These are phyloP conservation scores for Hypsopygia costalis DNA, from an alignment of 2,888 invertebrate species.

Conservation along the genomic window DNA sequence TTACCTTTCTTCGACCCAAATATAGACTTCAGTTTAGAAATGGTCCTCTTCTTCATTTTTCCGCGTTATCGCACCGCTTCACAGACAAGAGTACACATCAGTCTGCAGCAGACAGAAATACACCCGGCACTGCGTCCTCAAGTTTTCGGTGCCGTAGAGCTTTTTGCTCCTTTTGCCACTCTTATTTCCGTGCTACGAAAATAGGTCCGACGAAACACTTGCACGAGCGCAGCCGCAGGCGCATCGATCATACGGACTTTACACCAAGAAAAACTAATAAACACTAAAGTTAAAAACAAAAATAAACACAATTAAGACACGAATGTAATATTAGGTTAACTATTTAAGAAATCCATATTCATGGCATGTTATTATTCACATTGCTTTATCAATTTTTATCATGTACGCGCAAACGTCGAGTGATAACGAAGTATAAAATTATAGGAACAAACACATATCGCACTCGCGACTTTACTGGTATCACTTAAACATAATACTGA, in stretches of 20 bases:
- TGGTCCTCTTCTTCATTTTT: slow-evolving; percentile 72
- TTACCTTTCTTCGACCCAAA: slow-evolving; percentile 72
- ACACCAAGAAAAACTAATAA: slow-evolving; percentile 21
- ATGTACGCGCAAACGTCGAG: slow-evolving; percentile 32
- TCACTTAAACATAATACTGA: slow-evolving; percentile 41
- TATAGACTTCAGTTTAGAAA: slow-evolving; percentile 69
- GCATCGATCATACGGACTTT: slow-evolving; percentile 62
- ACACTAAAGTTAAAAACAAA: not conserved
- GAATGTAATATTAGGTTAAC: slow-evolving; percentile 8
- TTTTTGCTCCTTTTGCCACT: slow-evolving; percentile 79
- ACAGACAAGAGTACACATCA: slow-evolving; percentile 55
- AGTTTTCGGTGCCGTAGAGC: slow-evolving; percentile 71
- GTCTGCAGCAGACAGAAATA: slow-evolving; percentile 71
- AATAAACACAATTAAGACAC: slow-evolving; percentile 8
- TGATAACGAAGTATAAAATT: slow-evolving; percentile 36
- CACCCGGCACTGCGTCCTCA: slow-evolving; percentile 69
- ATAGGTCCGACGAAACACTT: slow-evolving; percentile 75
- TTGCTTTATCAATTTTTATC: slow-evolving; percentile 47
- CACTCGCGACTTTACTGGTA: slow-evolving; percentile 41
- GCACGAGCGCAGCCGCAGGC: slow-evolving; percentile 54
- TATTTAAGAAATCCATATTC: not conserved
- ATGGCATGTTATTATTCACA: slow-evolving; percentile 32
- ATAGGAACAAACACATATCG: slow-evolving; percentile 27
- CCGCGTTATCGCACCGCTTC: slow-evolving; percentile 29
- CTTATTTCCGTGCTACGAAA: slow-evolving; percentile 81